phyloP scores from a whole-genome alignment of 2,797 vertebrate genomes.

The Squalus acanthias region DNA sequence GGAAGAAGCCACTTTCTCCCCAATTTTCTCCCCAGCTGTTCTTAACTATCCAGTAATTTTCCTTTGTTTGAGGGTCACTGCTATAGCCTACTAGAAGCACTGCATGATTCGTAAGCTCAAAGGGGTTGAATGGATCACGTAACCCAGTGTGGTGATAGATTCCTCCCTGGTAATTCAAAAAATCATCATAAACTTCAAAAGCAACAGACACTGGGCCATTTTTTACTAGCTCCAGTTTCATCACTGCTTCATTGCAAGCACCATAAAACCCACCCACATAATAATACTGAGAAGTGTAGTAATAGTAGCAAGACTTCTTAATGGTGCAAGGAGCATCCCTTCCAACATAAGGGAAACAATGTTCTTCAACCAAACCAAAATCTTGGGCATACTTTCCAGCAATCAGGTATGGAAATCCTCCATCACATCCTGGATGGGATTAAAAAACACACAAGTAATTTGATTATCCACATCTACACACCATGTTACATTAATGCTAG shows the following conservation, averaged over 20 bases:
- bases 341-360: constrained; percentile 76
- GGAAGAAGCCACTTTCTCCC: constrained; percentile 87
- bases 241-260: constrained; percentile 81
- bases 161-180: constrained; percentile 74
- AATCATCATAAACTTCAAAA: constrained; percentile 85
- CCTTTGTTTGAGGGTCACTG: constrained; percentile 61
- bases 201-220: constrained; percentile 77
- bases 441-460: background rate
- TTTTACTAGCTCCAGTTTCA: constrained; percentile 83
- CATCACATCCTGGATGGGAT: constrained; percentile 74
- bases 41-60: constrained; percentile 87
- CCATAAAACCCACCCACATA: constrained; percentile 95
- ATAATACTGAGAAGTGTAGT: constrained; percentile 74
- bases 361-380: constrained; percentile 85
- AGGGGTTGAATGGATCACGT: constrained; percentile 73
- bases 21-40: constrained; percentile 86
- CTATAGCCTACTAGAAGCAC: constrained; percentile 90
- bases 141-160: constrained; percentile 89
- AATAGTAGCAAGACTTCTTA: constrained; percentile 58
- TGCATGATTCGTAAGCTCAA: constrained; percentile 89
- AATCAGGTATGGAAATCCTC: constrained; percentile 89
- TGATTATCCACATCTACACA: background rate
- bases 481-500: background rate
- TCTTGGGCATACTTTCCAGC: constrained; percentile 86
- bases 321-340: constrained; percentile 62